phyloP scores from a whole-genome alignment of 2,888 invertebrate genomes.

The Caenorhabditis sinica region DNA sequence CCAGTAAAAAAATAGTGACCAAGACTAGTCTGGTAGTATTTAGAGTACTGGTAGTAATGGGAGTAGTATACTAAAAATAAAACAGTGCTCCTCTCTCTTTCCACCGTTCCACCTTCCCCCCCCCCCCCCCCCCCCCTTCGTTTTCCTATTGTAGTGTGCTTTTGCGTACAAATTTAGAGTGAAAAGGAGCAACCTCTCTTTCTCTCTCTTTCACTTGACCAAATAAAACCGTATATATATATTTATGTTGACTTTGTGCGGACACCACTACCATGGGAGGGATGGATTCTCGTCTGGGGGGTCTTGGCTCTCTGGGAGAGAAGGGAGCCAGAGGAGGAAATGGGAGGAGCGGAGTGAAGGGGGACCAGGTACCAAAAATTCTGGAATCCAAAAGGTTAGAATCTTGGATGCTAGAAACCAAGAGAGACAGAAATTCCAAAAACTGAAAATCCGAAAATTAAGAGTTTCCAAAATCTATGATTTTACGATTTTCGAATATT shows the following conservation, averaged over 20 bases:
- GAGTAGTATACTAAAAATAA: constrained; percentile 17
- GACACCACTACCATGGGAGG: background rate
- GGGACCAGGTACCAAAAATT: background rate
- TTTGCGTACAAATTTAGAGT: constrained; percentile 31
- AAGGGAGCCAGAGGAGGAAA: background rate
- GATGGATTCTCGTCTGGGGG: constrained; percentile 25
- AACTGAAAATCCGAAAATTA: background rate
- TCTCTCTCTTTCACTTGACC: constrained; percentile 50
- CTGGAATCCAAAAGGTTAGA: background rate
- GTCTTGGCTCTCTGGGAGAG: constrained; percentile 9
- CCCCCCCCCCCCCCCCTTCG: background rate
- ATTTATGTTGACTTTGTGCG: constrained; percentile 30
- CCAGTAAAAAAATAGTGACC: background rate
- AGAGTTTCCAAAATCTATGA: background rate
- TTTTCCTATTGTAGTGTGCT: constrained; percentile 16
- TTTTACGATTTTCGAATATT: too few species aligned
- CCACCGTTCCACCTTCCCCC: background rate
- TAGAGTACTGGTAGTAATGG: background rate
- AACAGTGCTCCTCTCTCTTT: background rate
- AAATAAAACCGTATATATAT: constrained; percentile 38
- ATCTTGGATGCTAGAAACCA: background rate
- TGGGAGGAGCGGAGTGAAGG: background rate
- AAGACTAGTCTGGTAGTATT: too few species aligned
- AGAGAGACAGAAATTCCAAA: background rate
- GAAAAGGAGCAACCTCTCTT: background rate